phyloP scores from a whole-genome alignment of 2,113 vertebrate species.

The Panurus biarmicus region DNA sequence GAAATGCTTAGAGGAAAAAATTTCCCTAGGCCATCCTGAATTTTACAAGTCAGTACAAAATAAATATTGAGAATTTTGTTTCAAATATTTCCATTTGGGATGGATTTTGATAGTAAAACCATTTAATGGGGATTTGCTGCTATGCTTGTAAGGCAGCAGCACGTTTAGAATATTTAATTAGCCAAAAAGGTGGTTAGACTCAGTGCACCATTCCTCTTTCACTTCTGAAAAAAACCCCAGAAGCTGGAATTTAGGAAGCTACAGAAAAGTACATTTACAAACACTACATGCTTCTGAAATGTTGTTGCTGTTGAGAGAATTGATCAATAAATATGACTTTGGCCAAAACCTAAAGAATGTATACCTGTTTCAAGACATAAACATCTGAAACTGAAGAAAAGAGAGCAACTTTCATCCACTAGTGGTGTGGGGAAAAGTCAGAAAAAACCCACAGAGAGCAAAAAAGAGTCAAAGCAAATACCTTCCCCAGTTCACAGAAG shows the following conservation, averaged over 20 bases:
- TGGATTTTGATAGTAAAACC: background rate
- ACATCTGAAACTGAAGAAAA: background rate
- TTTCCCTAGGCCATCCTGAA: background rate
- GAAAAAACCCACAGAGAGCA: fast-evolving
- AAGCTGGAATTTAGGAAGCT: background rate
- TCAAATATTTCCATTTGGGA: background rate
- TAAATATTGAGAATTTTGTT: background rate
- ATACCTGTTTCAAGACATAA: background rate
- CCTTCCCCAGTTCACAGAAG: background rate
- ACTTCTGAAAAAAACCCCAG: fast-evolving
- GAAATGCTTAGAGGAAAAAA: background rate
- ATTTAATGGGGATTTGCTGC: background rate
- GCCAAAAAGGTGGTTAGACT: background rate
- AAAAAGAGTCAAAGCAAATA: background rate
- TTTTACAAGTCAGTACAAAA: background rate
- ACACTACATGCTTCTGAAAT: background rate
- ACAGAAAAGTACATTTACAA: background rate
- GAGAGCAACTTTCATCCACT: background rate
- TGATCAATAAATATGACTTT: background rate
- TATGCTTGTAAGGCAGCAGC: background rate
- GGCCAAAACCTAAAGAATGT: background rate
- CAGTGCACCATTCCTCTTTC: background rate
- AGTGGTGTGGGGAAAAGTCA: background rate
- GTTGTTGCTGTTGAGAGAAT: background rate
- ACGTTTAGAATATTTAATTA: background rate